These are phyloP conservation scores for Xanthia icteritia DNA, from an alignment of 2,888 invertebrate genomes.

Conservation along the genomic window DNA sequence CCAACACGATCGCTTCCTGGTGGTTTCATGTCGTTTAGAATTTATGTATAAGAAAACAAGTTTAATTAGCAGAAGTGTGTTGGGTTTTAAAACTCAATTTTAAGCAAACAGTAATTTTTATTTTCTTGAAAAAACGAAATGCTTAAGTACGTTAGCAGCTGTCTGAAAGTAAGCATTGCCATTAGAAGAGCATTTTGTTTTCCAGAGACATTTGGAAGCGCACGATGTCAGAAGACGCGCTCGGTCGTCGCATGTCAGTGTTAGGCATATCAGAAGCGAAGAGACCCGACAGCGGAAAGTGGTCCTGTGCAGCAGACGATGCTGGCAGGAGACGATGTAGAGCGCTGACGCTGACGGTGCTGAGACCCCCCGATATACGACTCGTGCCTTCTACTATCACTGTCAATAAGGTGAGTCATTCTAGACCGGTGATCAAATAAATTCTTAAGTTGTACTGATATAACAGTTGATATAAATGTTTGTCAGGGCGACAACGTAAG, in stretches of 20 bases:
- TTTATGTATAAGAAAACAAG: neutral
- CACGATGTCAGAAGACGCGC: conserved; percentile 88
- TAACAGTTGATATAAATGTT: neutral
- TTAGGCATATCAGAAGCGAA: conserved; percentile 93
- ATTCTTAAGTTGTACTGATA: neutral
- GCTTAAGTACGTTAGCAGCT: neutral
- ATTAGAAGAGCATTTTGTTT: neutral
- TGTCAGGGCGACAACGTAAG: conserved; percentile 71
- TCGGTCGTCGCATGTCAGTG: conserved; percentile 91
- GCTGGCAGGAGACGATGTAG: conserved; percentile 93
- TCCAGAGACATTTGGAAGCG: conserved; percentile 93
- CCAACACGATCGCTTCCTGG: neutral
- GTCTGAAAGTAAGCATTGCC: neutral
- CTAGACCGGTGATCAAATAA: neutral
- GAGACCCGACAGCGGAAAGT: conserved; percentile 93
- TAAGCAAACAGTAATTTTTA: neutral
- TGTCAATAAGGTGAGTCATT: conserved; percentile 91
- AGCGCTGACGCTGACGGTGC: conserved; percentile 91
- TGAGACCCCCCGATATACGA: conserved; percentile 91
- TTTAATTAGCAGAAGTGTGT: neutral
- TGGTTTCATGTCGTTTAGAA: conserved; percentile 8
- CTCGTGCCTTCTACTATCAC: conserved; percentile 93
- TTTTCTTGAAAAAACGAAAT: neutral
- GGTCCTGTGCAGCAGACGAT: conserved; percentile 94
- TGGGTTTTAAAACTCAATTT: neutral